Conservation (phyloP, 1,140 invertebrate genomes). For the Zaprionus ghesquierei region DNA sequence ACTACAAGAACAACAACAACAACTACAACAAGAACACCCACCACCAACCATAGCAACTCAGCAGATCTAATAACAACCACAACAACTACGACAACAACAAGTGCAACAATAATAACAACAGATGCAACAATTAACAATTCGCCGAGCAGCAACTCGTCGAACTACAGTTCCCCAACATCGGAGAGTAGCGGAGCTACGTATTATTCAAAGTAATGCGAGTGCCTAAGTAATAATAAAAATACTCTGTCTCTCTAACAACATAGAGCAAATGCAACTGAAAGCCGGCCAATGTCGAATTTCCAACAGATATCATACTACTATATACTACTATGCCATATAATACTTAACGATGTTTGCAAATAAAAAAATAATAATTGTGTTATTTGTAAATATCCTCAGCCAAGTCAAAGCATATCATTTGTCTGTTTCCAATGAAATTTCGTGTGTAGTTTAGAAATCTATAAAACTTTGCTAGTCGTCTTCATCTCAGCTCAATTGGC, state of each 20-base stretch:
- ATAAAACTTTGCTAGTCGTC: neutral
- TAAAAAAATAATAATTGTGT: conserved; percentile 18
- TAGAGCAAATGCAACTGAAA: conserved; percentile 44
- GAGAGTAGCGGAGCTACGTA: conserved; percentile 58
- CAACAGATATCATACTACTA: conserved; percentile 12
- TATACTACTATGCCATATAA: conserved; percentile 2
- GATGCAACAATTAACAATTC: conserved; percentile 24
- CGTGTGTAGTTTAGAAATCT: conserved; percentile 10
- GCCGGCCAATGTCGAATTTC: conserved; percentile 75
- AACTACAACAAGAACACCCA: conserved; percentile 16
- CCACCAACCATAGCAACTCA: conserved; percentile 28
- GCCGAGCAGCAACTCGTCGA: conserved; percentile 39
- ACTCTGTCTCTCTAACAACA: conserved; percentile 1
- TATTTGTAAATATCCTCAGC: conserved; percentile 27
- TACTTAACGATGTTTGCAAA: conserved; percentile 6
- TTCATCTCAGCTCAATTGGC: conserved; percentile 20
- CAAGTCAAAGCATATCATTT: conserved; percentile 48
- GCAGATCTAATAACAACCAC: conserved; percentile 42
- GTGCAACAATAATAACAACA: conserved; percentile 20
- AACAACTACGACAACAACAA: conserved; percentile 46
- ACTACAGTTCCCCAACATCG: conserved; percentile 61
- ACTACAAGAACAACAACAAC: conserved; percentile 32
- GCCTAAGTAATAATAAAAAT: conserved; percentile 30
- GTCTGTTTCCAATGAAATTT: conserved; percentile 7
- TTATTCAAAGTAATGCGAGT: conserved; percentile 67